phyloP scores from a whole-genome alignment of 2,797 vertebrate species.

The Anguilla megastoma region DNA sequence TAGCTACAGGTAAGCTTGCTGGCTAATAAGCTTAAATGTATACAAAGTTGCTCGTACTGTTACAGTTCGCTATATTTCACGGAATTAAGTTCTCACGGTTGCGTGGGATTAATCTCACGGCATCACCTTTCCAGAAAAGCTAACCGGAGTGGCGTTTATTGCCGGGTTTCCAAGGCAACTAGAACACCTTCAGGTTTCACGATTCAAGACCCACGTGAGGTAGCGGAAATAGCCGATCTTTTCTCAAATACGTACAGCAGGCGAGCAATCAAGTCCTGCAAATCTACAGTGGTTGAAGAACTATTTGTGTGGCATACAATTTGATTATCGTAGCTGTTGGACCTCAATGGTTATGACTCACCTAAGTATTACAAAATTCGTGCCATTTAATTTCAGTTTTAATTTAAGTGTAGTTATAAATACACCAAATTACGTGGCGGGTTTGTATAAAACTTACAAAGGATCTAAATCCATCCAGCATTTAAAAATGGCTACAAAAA shows the following conservation, averaged over 20 bases:
- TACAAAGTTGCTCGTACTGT: not conserved
- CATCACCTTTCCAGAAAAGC: not conserved
- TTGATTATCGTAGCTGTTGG: too few species aligned
- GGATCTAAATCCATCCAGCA: too few species aligned
- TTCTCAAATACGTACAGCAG: not conserved
- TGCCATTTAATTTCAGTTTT: too few species aligned
- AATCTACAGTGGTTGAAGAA: not conserved
- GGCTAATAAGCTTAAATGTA: not conserved
- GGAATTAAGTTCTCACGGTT: not conserved
- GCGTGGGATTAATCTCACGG: not conserved
- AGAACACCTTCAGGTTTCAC: not conserved
- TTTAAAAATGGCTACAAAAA: too few species aligned
- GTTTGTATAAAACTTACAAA: too few species aligned
- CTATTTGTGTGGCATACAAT: too few species aligned
- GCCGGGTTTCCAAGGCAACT: not conserved
- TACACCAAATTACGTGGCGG: too few species aligned
- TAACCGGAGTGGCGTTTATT: not conserved
- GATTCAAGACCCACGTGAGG: not conserved
- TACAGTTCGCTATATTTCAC: not conserved
- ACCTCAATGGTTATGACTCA: too few species aligned
- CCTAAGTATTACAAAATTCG: too few species aligned
- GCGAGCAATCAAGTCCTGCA: not conserved
- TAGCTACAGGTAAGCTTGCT: not conserved
- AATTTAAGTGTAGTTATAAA: too few species aligned
- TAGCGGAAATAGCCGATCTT: not conserved